These are phyloP conservation scores for Ptychadena robeensis DNA, from an alignment of 2,797 vertebrate species.

Conservation along the genomic window DNA sequence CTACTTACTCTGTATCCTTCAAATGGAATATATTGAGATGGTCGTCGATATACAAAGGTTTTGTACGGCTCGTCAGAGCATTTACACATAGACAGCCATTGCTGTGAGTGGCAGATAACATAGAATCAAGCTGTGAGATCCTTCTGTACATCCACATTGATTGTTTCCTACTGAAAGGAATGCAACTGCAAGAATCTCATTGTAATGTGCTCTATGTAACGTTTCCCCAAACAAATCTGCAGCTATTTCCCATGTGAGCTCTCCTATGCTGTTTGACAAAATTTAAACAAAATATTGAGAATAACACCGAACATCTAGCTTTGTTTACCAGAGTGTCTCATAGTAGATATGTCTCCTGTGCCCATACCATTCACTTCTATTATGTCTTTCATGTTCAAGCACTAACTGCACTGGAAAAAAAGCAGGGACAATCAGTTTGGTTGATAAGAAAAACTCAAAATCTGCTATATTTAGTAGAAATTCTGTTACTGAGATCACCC, in stretches of 20 bases:
- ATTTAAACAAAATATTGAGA: constrained; percentile 6
- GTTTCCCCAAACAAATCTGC: background rate
- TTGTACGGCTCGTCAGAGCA: background rate
- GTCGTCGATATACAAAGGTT: background rate
- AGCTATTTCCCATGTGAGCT: background rate
- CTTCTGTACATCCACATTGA: constrained; percentile 6
- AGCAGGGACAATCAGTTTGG: background rate
- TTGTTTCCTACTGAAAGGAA: constrained; percentile 2
- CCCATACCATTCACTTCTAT: background rate
- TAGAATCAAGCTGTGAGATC: constrained; percentile 8
- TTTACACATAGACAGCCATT: constrained; percentile 4
- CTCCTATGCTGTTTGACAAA: constrained; percentile 12
- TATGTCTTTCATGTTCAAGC: background rate
- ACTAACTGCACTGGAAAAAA: background rate
- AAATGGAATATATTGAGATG: constrained; percentile 3
- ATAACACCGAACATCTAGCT: background rate
- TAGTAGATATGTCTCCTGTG: background rate
- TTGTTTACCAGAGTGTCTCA: background rate
- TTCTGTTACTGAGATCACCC: background rate
- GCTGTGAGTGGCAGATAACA: constrained; percentile 13
- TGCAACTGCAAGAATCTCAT: constrained; percentile 1
- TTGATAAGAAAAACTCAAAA: background rate
- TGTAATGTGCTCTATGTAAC: constrained; percentile 9
- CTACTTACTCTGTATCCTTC: background rate
- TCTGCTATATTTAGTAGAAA: background rate